phyloP scores from a whole-genome alignment of 2,888 invertebrate genomes.

The Drosophila falleni region DNA sequence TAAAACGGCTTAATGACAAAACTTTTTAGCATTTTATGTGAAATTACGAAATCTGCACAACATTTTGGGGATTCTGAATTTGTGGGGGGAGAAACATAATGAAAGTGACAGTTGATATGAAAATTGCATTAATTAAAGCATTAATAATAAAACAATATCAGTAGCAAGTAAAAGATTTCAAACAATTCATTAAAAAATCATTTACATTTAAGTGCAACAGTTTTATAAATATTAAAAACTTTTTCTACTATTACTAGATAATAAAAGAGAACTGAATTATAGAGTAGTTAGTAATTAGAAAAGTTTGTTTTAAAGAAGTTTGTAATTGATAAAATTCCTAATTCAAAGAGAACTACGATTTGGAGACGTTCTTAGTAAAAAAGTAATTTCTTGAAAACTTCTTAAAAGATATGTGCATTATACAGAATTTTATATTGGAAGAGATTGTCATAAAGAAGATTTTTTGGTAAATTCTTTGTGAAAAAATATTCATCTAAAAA shows the following conservation, averaged over 20 bases:
- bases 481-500: too few relatives aligned
- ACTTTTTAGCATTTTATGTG: conserved; percentile 62
- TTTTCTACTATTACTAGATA: neutral
- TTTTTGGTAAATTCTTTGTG: too few relatives aligned
- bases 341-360: too few relatives aligned
- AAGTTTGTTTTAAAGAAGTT: too few relatives aligned
- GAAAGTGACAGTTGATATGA: conserved; percentile 22
- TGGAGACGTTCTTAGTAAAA: too few relatives aligned
- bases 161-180: neutral
- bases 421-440: too few relatives aligned
- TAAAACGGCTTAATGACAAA: conserved; percentile 79
- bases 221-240: neutral
- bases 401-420: too few relatives aligned
- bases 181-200: conserved; percentile 6
- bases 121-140: conserved; percentile 26
- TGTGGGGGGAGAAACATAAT: neutral
- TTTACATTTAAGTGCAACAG: neutral
- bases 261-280: neutral
- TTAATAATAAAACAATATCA: conserved; percentile 16
- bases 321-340: too few relatives aligned
- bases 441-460: too few relatives aligned
- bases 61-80: conserved; percentile 5
- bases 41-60: conserved; percentile 35
- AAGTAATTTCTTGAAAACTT: too few relatives aligned
- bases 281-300: neutral